Evolutionary conservation across 2,797 vertebrate genomes (phyloP).

Genomic region (Smutsia gigantea): DNA sequence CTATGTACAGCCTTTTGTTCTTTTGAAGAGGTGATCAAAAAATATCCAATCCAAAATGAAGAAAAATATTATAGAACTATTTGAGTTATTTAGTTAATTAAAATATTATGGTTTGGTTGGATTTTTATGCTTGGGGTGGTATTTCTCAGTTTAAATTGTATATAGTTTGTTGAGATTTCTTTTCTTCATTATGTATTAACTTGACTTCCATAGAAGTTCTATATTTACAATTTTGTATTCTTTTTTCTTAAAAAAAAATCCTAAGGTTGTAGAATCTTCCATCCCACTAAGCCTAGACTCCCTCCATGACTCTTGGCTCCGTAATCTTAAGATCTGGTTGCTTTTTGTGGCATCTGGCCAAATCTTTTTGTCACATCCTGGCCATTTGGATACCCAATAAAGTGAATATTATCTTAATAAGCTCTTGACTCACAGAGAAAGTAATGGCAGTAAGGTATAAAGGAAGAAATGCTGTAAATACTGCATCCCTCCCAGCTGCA

Average conservation of each 20-base stretch:
- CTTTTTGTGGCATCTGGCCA: neutral
- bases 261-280: neutral
- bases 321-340: neutral
- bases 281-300: neutral
- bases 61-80: neutral
- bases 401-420: conserved; percentile 76
- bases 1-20: neutral
- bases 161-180: neutral
- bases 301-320: neutral
- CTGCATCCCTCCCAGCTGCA: conserved; percentile 66
- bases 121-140: neutral
- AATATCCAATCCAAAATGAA: neutral
- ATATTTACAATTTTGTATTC: neutral
- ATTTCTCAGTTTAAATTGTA: neutral
- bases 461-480: conserved; percentile 59
- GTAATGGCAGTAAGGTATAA: conserved; percentile 67
- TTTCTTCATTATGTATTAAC: neutral
- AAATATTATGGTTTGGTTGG: neutral
- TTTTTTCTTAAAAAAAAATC: neutral
- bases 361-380: conserved; percentile 35
- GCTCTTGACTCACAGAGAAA: conserved; percentile 81
- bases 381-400: conserved; percentile 33
- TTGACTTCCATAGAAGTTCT: neutral
- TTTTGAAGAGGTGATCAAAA: neutral
- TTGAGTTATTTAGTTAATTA: neutral